Percentiles rank a stretch among this genome's conserved stretches.
These are phyloP conservation scores for Gymnopithys bicolor DNA, from an alignment of 2,797 vertebrate species.

Conservation along the genomic window DNA sequence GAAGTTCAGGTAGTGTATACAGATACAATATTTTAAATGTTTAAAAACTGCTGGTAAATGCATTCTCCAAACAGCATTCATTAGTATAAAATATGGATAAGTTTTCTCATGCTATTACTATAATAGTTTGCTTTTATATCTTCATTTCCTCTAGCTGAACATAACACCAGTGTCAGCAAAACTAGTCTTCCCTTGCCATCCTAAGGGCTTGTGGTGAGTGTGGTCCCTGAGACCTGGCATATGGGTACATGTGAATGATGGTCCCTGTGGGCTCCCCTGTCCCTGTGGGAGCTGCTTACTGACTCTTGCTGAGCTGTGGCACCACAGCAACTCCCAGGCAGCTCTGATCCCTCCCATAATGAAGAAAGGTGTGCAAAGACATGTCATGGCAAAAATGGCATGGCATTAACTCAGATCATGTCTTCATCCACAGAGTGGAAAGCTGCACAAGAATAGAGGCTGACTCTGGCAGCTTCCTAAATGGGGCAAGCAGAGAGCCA, in stretches of 20 bases:
- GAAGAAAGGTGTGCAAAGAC: not conserved
- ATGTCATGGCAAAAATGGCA: not conserved
- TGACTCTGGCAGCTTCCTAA: not conserved
- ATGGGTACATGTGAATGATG: fast-evolving
- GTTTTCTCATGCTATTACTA: not conserved
- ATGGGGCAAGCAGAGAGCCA: not conserved
- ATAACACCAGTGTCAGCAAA: not conserved
- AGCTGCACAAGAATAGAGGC: not conserved
- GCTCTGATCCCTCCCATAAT: not conserved
- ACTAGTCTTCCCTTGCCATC: not conserved
- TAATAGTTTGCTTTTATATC: not conserved
- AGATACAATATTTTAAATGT: not conserved
- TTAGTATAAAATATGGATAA: not conserved
- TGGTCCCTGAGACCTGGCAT: not conserved
- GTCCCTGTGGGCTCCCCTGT: not conserved
- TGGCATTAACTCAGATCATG: not conserved
- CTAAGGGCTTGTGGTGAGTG: not conserved
- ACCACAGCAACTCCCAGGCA: not conserved
- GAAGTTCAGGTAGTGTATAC: not conserved
- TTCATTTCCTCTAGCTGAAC: not conserved
- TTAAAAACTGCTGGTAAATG: not conserved
- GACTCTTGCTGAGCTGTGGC: not conserved
- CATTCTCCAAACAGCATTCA: not conserved
- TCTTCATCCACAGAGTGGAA: not conserved
- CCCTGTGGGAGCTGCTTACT: not conserved